Base-by-base conservation (phyloP, 2,797 vertebrate genomes). In the Leuciscus waleckii region DNA sequence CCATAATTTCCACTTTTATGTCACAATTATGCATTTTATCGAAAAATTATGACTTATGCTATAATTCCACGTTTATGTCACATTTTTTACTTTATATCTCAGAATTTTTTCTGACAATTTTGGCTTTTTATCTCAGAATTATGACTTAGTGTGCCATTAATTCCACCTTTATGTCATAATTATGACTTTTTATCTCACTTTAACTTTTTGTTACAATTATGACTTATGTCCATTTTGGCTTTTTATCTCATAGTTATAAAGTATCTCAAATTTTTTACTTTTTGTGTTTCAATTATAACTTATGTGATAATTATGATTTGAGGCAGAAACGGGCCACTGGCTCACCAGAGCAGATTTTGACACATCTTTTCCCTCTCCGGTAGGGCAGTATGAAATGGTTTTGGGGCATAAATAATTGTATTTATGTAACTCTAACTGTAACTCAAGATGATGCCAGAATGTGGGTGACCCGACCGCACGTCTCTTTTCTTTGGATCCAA, bases 401-500 rank as follows among this genome's bases (percentile, higher is more conserved):
- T 23, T 54, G 73, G 10, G 11, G 21, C 49, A 35, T 54, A 35
- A 75, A 75, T 13, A 43, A 43, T 43, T 43, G 41, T 43, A 4
- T 11, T 43, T 43, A 13, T 43, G 41, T 43, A 43, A 43, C 41
- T 43, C 11, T 0, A 21, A 7, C 19, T 51, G 58, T 13, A 75
- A 56, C 32, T 7, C 3, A 75, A 75, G 46, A 35, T 13, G 51
- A 16, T 39, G 32, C 49, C 51, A n/a, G 49, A 76, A 56, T 73
- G 54, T 58, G 74, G 29, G 74, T 76, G 37, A 77, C 49, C 65
- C 16, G 43, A 81, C 41, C 67, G 41, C 73, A 81, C 75, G 89
- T 86, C 41, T 91, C 73, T 67, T 61, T 78, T 69, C 56, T 78
- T 78, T 78, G 75, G 75, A 78, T 19, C 4, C 0, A 4, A 61